Evolutionary conservation across 2,888 invertebrate species (phyloP).

Genomic region (Aporophyla nigra): DNA sequence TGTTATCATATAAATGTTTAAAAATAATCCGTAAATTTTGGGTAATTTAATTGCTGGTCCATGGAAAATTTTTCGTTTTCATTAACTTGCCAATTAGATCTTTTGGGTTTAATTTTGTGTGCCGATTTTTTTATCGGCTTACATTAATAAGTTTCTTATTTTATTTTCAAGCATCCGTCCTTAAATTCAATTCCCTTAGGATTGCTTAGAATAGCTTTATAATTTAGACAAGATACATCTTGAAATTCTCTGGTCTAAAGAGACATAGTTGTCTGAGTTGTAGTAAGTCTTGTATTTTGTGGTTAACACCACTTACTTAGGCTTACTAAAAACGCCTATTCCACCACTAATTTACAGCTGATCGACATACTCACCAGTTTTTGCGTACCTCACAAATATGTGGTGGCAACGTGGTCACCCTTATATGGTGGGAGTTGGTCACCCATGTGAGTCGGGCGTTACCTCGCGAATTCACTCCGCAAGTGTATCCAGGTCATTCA

Average conservation of each 20-base stretch:
- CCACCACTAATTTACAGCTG: neutral
- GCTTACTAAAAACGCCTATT: neutral
- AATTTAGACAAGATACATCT: neutral
- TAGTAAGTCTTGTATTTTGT: neutral
- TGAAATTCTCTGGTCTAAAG: neutral
- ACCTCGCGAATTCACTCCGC: slow-evolving; percentile 53
- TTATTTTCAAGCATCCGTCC: neutral
- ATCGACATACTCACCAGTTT: neutral
- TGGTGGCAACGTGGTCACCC: slow-evolving; percentile 31
- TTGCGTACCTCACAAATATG: slow-evolving; percentile 29
- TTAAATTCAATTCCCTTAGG: neutral
- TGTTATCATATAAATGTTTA: neutral
- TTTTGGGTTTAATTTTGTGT: neutral
- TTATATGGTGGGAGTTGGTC: slow-evolving; percentile 30
- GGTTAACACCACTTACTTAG: neutral
- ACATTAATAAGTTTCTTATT: neutral
- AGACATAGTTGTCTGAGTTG: too few species aligned
- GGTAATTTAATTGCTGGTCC: neutral
- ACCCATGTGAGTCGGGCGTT: slow-evolving; percentile 35
- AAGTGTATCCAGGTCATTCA: slow-evolving; percentile 61
- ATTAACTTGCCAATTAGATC: neutral
- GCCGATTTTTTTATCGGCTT: neutral
- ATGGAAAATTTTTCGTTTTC: neutral
- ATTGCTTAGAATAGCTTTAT: neutral
- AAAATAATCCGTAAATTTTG: neutral